phyloP scores from a whole-genome alignment of 2,113 vertebrate genomes.

The Cynocephalus volans region DNA sequence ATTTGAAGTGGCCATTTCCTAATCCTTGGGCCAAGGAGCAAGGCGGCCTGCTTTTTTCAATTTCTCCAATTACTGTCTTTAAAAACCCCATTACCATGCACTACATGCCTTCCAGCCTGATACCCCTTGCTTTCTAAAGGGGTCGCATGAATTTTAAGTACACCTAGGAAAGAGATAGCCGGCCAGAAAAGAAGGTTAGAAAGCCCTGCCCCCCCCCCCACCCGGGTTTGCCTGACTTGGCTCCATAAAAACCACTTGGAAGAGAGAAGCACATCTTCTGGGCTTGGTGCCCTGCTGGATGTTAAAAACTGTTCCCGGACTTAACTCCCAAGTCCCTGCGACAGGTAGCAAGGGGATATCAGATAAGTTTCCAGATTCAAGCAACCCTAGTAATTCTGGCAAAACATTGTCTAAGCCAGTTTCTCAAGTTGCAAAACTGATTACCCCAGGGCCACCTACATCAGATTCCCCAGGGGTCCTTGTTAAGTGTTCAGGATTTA shows the following conservation, averaged over 20 bases:
- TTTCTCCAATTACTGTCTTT: not conserved
- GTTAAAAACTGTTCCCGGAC: not conserved
- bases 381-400: not conserved
- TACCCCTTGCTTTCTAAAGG: not conserved
- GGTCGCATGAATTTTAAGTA: not conserved
- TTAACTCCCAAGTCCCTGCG: not conserved
- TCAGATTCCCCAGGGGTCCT: not conserved
- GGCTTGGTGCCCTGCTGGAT: not conserved
- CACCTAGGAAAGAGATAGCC: not conserved
- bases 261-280: not conserved
- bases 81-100: not conserved
- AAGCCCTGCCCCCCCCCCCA: not conserved
- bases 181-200: not conserved
- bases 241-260: not conserved
- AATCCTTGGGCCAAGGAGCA: not conserved
- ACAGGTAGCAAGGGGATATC: slow-evolving; percentile 14
- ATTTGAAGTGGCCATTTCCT: not conserved
- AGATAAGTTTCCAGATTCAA: slow-evolving; percentile 26
- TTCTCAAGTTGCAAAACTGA: not conserved
- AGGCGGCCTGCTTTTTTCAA: not conserved
- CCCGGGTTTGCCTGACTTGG: not conserved
- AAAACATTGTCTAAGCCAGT: not conserved
- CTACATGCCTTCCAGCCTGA: not conserved
- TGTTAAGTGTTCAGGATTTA: not conserved
- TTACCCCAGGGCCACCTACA: not conserved